Base-by-base conservation (phyloP, 2,888 invertebrate genomes). In the Acanthoscelides obtectus region DNA sequence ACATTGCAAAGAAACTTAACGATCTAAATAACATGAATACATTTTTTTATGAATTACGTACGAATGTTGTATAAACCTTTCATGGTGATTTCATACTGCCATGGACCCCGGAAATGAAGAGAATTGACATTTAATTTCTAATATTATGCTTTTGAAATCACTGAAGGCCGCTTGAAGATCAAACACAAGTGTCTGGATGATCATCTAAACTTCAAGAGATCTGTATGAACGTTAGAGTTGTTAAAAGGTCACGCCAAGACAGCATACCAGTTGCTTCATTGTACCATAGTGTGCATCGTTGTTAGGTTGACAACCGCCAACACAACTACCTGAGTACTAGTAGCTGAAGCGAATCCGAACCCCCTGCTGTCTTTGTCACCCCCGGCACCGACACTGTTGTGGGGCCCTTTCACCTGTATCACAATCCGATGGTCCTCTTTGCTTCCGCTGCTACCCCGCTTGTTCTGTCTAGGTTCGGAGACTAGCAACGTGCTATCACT, bases 401-500 rank as follows among this genome's bases (percentile, higher is more conserved):
- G 88, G 2, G 88, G 88, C 74, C 90, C 90, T 79, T 89, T 91
- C 72, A 92, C 92, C 87, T 95, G 94, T 87, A 95, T 95, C 80
- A 95, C 94, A 87, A 95, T 92, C 85, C 94, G 91, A 85, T 95
- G 88, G 88, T 94, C 93, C 81, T 90, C 89, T 25, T 88, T 89
- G 67, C 77, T 75, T 25, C 73, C 69, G 75, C 87, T 87, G 63
- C 87, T 87, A 77, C 85, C 85, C 1, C 87, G 87, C 73, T 87
- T 87, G 70, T 83, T 78, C 64, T 81, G 89, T 83, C 90, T 90
- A 68, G 93, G 93, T 83, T 94, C 94, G 72, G 94, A 94, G 73
- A 94, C 94, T 70, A 95, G 88, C 78, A 95, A 92, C 69, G 95
- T 95, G 75, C 94, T 95, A 85, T 95, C 95, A 79, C 94, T 94